Conservation (phyloP, 2,113 vertebrate genomes). For the Mastomys natalensis region DNA sequence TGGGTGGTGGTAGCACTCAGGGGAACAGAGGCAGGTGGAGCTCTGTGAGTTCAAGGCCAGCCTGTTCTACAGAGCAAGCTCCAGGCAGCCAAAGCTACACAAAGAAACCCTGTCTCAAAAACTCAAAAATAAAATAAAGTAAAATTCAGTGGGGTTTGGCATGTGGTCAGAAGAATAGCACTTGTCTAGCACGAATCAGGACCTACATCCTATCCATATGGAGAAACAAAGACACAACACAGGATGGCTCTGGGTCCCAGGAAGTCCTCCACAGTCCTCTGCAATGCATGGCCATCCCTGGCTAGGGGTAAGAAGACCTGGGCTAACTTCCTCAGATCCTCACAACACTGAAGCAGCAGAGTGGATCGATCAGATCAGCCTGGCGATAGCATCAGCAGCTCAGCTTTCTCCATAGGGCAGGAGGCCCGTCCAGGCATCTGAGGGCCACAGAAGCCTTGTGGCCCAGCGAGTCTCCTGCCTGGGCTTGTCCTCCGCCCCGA, state of each 20-base stretch:
- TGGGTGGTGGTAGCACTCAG: background rate
- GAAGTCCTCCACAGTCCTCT: background rate
- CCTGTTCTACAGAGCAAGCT: background rate
- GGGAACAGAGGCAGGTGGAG: background rate
- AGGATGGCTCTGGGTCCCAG: background rate
- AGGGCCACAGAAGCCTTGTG: background rate
- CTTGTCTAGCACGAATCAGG: background rate
- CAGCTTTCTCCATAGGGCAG: background rate
- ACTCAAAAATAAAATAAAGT: background rate
- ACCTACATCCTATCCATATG: background rate
- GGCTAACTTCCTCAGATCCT: background rate
- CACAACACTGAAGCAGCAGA: background rate
- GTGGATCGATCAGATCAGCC: fast-evolving
- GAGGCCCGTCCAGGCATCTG: background rate
- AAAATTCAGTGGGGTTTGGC: background rate
- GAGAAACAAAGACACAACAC: background rate
- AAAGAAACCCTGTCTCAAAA: background rate
- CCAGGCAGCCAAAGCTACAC: background rate
- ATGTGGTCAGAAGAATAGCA: background rate
- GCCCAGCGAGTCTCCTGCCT: background rate
- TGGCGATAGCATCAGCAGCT: background rate
- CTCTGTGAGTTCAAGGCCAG: background rate
- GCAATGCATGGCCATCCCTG: background rate
- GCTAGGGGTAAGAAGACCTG: background rate
- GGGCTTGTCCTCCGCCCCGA: slow-evolving; percentile 59